A percentile compares a stretch with the other conserved stretches of the same genome.
phyloP scores from a whole-genome alignment of 2,113 vertebrate species.

The Lipophrys pholis region DNA sequence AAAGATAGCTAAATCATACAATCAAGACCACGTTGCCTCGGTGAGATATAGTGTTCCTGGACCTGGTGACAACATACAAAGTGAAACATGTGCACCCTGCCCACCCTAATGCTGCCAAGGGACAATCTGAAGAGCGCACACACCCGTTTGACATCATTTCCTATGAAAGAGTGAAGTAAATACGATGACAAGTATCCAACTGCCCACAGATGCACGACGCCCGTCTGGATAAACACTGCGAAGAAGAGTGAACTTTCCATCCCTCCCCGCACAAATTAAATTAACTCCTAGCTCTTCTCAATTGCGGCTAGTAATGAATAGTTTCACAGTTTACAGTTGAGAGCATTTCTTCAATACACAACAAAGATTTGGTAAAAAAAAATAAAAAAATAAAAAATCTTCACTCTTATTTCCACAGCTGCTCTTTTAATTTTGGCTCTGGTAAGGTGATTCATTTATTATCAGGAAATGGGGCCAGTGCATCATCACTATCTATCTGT shows the following conservation, averaged over 20 bases:
- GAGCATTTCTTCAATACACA: background rate
- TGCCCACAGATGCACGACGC: slow-evolving; percentile 19
- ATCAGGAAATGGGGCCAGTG: slow-evolving; percentile 38
- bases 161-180: slow-evolving; percentile 38
- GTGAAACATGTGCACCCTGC: slow-evolving; percentile 7
- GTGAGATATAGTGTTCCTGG: background rate
- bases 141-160: slow-evolving; percentile 67
- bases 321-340: background rate
- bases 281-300: background rate
- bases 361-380: slow-evolving; percentile 7
- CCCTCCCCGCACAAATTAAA: background rate
- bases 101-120: slow-evolving; percentile 41
- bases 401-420: slow-evolving; percentile 42
- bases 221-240: slow-evolving; percentile 25
- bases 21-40: background rate
- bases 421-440: slow-evolving; percentile 21
- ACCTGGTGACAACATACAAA: slow-evolving; percentile 18
- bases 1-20: background rate
- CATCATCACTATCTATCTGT: slow-evolving; percentile 48
- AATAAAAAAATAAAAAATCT: background rate
- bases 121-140: slow-evolving; percentile 29
- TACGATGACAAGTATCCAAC: slow-evolving; percentile 24
- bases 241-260: background rate
- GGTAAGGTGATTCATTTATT: slow-evolving; percentile 42
- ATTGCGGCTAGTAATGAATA: background rate